phyloP scores from a whole-genome alignment of 2,888 invertebrate genomes.

The Melanchra persicariae region DNA sequence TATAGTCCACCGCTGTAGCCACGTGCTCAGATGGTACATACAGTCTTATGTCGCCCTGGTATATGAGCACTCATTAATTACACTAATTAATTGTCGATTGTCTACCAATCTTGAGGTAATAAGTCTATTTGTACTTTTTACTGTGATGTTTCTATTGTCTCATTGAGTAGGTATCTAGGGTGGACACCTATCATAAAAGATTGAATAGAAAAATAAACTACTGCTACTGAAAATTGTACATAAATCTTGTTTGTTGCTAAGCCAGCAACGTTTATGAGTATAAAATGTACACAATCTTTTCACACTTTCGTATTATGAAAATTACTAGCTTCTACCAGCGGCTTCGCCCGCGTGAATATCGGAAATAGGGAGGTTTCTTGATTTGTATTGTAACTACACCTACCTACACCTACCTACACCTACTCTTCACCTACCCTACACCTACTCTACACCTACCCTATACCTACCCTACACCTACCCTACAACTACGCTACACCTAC shows the following conservation, averaged over 20 bases:
- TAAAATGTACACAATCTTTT: neutral
- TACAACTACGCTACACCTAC: no score
- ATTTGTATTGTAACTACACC: no score
- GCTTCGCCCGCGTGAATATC: no score
- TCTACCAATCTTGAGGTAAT: conserved; percentile 25
- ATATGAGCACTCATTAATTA: conserved; percentile 23
- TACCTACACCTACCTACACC: no score
- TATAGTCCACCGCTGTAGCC: conserved; percentile 39
- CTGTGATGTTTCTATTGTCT: conserved; percentile 3
- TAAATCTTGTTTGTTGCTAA: neutral
- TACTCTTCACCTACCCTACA: no score
- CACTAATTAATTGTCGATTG: conserved; percentile 41
- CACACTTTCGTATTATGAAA: neutral
- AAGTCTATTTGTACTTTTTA: conserved; percentile 5
- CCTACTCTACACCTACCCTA: no score
- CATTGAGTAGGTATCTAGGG: no score
- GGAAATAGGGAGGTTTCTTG: no score
- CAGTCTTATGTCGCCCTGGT: conserved; percentile 10
- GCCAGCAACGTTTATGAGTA: neutral
- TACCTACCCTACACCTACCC: no score
- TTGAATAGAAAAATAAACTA: neutral
- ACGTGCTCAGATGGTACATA: conserved; percentile 31
- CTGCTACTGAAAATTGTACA: neutral
- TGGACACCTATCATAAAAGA: neutral
- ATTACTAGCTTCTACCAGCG: no score